Base-by-base conservation (phyloP, 2,113 vertebrate genomes). In the Castor canadensis region DNA sequence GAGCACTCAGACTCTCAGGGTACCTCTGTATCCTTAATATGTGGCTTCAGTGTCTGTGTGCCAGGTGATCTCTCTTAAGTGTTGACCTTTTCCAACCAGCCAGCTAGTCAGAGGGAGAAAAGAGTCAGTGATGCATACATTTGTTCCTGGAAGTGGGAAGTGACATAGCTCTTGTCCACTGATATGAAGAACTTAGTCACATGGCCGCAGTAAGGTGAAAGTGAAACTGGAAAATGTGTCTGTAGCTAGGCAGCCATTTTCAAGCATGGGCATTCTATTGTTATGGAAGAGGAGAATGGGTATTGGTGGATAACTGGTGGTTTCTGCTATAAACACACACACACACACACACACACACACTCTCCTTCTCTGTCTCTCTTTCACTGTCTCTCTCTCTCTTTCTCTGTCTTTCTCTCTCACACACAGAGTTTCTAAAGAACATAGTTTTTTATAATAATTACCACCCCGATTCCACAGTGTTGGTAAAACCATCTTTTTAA, bases 401-500 rank as follows among this genome's bases (percentile, higher is more conserved):
- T n/a, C n/a, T n/a, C n/a, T n/a, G n/a, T n/a, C n/a, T n/a, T n/a
- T n/a, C n/a, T n/a, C n/a, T n/a, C n/a, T n/a, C n/a, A n/a, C n/a
- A n/a, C n/a, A n/a, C n/a, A n/a, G n/a, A 62, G 40, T 71, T 94
- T 89, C n/a, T 79, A 24, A 91, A 91, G 58, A 77, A 47, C 19
- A 30, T 40, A 62, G 11, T 82, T 96, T 91, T 71, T 30, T 80
- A 20, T 79, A 69, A 69, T 91, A 85, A 80, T 72, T 88, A 54
- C 20, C 24, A 94, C 22, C 5, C 7, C 67, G 17, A 38, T 45
- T 22, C 45, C 38, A 69, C 17, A 80, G 11, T 43, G 45, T 94
- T 60, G 40, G 17, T 72, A 56, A 94, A 92, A 56, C 30, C 49
- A 26, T 80, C 28, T 88, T 84, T 95, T 89, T 4, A 69, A 56